phyloP scores from a whole-genome alignment of 1,140 invertebrate genomes.

The Tetranychus cinnabarinus region DNA sequence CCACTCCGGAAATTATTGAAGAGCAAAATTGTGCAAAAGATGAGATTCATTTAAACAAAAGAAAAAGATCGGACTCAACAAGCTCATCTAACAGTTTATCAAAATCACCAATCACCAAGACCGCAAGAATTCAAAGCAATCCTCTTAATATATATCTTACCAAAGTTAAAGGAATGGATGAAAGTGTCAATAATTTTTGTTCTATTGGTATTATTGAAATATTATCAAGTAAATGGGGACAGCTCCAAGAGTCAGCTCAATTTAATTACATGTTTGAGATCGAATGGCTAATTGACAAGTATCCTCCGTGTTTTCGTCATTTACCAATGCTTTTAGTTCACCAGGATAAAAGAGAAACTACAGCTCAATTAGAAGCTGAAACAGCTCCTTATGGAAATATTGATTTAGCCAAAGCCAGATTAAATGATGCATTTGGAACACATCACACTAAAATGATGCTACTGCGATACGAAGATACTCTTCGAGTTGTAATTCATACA shows the following conservation, averaged over 20 bases:
- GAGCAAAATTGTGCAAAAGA: neutral
- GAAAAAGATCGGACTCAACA: neutral
- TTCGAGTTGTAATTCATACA: slow-evolving; percentile 66
- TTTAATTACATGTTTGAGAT: slow-evolving; percentile 81
- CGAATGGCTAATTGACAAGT: slow-evolving; percentile 46
- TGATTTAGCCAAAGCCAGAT: slow-evolving; percentile 1
- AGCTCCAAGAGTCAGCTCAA: slow-evolving; percentile 25
- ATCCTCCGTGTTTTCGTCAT: slow-evolving; percentile 23
- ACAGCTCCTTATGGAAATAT: slow-evolving; percentile 21
- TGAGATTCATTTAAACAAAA: neutral
- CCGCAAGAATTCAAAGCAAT: neutral
- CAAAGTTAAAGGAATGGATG: slow-evolving; percentile 17
- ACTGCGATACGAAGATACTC: slow-evolving; percentile 48
- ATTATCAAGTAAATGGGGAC: slow-evolving; percentile 6
- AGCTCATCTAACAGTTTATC: neutral
- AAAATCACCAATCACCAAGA: neutral
- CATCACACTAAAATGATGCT: slow-evolving; percentile 56
- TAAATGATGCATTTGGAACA: slow-evolving; percentile 7
- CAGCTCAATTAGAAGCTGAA: neutral
- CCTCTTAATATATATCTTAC: slow-evolving; percentile 7
- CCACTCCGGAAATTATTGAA: no score
- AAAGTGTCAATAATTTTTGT: slow-evolving; percentile 16
- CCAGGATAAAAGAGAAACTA: slow-evolving; percentile 5
- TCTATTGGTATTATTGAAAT: slow-evolving; percentile 19
- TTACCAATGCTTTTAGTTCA: slow-evolving; percentile 4